A percentile compares a stretch with the other conserved stretches of the same genome.
Evolutionary conservation across 2,888 invertebrate species (phyloP).

Genomic region (Xiphydria camelus): DNA sequence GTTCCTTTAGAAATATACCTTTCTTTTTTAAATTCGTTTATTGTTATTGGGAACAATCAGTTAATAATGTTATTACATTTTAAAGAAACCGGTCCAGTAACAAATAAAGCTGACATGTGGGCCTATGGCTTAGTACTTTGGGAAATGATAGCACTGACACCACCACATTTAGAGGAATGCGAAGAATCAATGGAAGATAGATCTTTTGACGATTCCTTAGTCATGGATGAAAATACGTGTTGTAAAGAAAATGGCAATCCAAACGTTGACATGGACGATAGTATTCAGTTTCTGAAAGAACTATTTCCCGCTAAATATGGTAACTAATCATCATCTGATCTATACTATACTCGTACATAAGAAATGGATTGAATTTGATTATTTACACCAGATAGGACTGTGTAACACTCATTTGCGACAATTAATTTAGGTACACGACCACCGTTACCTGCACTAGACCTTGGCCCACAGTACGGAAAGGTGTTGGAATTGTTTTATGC

Average conservation of each 20-base stretch:
- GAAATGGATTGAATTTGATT: no score
- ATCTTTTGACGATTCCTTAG: slow-evolving; percentile 39
- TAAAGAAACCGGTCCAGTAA: slow-evolving; percentile 61
- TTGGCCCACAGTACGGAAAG: slow-evolving; percentile 64
- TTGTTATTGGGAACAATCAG: slow-evolving; percentile 1
- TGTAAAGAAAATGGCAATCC: slow-evolving; percentile 27
- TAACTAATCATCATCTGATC: slow-evolving; percentile 21
- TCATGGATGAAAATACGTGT: slow-evolving; percentile 12
- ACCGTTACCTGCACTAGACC: slow-evolving; percentile 66
- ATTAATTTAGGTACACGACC: slow-evolving; percentile 73
- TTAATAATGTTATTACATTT: background rate
- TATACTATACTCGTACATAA: no score
- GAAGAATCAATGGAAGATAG: slow-evolving; percentile 30
- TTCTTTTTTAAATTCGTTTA: slow-evolving; percentile 1
- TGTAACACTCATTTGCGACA: no score
- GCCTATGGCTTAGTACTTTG: slow-evolving; percentile 77
- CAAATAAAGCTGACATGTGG: slow-evolving; percentile 78
- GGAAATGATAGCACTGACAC: slow-evolving; percentile 77
- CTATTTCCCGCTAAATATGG: slow-evolving; percentile 26
- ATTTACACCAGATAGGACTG: no score
- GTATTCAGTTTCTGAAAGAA: slow-evolving; percentile 25
- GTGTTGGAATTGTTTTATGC: slow-evolving; percentile 72
- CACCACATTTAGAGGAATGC: slow-evolving; percentile 65
- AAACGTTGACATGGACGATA: slow-evolving; percentile 34
- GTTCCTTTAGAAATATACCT: slow-evolving; percentile 13